These are phyloP conservation scores for Halocaridina rubra DNA, from an alignment of 2,888 invertebrate species.

Conservation along the genomic window DNA sequence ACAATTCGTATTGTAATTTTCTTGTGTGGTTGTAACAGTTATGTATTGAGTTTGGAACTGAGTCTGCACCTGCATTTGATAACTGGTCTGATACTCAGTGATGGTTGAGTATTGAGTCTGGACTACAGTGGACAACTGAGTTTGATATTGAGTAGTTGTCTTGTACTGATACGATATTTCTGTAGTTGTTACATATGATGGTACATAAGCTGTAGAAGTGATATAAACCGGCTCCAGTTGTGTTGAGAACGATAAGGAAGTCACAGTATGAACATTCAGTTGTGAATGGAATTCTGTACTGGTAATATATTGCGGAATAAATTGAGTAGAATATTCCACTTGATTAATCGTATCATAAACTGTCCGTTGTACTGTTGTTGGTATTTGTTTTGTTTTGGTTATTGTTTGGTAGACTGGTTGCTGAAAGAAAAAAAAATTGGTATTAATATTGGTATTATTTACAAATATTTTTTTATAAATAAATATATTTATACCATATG, in stretches of 20 bases:
- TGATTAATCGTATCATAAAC: background rate
- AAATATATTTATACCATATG: too few relatives aligned
- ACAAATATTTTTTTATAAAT: background rate
- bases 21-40: background rate
- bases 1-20: background rate
- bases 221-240: constrained; percentile 20
- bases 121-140: background rate
- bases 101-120: background rate
- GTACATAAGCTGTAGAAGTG: constrained; percentile 23
- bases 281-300: background rate
- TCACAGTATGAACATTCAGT: background rate
- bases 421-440: too few relatives aligned
- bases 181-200: constrained; percentile 49
- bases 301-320: background rate
- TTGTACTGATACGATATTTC: constrained; percentile 13
- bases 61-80: background rate
- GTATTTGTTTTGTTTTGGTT: background rate
- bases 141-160: constrained; percentile 11
- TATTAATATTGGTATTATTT: too few relatives aligned
- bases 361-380: background rate
- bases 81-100: background rate
- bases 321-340: background rate
- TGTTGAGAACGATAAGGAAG: background rate
- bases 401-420: background rate
- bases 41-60: background rate